Evolutionary conservation across 2,113 vertebrate genomes (phyloP).

Genomic region (Cebus imitator): DNA sequence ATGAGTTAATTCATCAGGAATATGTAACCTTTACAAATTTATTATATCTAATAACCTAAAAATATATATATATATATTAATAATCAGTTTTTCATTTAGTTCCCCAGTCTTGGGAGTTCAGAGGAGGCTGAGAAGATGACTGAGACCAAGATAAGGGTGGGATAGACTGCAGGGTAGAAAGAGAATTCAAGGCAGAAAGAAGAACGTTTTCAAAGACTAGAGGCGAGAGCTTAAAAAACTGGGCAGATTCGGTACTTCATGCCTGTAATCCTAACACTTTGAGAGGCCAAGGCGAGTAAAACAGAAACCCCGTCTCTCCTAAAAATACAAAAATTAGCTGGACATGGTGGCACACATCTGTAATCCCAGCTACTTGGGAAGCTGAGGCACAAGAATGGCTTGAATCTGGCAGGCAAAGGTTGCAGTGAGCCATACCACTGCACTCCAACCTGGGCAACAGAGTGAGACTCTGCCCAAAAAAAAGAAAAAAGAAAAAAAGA

Average conservation of each 20-base stretch:
- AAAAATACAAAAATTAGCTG: not conserved
- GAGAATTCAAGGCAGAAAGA: not conserved
- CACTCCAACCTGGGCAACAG: not conserved
- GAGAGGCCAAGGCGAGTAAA: not conserved
- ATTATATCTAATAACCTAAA: not conserved
- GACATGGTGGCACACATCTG: not conserved
- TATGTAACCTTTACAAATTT: not conserved
- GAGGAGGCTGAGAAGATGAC: not conserved
- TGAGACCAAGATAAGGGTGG: not conserved
- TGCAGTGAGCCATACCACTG: not conserved
- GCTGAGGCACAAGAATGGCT: not conserved
- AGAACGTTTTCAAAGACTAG: not conserved
- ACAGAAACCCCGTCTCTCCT: not conserved
- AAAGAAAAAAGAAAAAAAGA: not conserved
- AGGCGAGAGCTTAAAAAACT: not conserved
- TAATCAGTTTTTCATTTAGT: not conserved
- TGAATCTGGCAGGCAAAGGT: not conserved
- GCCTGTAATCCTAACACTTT: not conserved
- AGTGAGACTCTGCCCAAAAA: not conserved
- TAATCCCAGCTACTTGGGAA: not conserved
- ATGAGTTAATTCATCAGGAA: not conserved
- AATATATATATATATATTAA: not conserved
- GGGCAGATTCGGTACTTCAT: not conserved
- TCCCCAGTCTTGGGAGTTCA: not conserved
- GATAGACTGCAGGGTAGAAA: not conserved